Evolutionary conservation across 2,113 vertebrate species (phyloP).

Genomic region (Osmerus eperlanus): DNA sequence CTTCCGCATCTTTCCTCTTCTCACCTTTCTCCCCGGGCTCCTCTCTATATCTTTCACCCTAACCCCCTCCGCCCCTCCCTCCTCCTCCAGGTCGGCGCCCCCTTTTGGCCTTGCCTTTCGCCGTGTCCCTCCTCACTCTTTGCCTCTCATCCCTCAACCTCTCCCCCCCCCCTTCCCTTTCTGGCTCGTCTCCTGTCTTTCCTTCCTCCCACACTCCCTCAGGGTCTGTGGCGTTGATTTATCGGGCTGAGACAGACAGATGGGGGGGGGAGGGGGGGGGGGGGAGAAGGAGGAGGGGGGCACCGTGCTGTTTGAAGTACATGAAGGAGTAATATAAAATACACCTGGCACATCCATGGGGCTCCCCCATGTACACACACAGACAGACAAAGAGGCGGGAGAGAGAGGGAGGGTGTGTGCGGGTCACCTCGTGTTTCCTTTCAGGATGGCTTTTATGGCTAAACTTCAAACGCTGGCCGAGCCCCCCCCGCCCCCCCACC

Average conservation of each 20-base stretch:
- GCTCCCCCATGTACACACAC: conserved; percentile 49
- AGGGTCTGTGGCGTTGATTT: conserved; percentile 57
- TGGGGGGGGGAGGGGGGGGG: conserved; percentile 41
- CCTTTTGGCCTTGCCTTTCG: conserved; percentile 9
- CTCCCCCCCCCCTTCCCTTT: neutral
- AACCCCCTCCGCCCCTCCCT: neutral
- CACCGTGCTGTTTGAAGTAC: conserved; percentile 70
- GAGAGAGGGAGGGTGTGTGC: conserved; percentile 28
- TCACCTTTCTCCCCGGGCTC: conserved; percentile 2
- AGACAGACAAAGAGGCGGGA: conserved; percentile 47
- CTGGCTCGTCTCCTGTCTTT: neutral
- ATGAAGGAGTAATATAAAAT: conserved; percentile 77
- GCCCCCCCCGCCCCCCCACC: conserved; percentile 2
- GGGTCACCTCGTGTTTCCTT: conserved; percentile 74
- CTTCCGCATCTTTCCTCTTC: neutral
- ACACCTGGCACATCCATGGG: conserved; percentile 75
- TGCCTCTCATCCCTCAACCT: conserved; percentile 4
- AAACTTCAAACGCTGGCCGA: conserved; percentile 73
- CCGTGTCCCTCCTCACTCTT: neutral
- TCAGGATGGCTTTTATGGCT: conserved; percentile 78
- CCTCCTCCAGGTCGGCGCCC: neutral
- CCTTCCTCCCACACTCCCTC: neutral
- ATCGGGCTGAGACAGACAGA: conserved; percentile 51
- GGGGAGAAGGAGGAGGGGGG: conserved; percentile 48
- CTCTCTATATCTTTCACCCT: neutral